A percentile compares a stretch with the other conserved stretches of the same genome.
Evolutionary conservation across 2,888 invertebrate species (phyloP).

Genomic region (Drosophila pegasa): DNA sequence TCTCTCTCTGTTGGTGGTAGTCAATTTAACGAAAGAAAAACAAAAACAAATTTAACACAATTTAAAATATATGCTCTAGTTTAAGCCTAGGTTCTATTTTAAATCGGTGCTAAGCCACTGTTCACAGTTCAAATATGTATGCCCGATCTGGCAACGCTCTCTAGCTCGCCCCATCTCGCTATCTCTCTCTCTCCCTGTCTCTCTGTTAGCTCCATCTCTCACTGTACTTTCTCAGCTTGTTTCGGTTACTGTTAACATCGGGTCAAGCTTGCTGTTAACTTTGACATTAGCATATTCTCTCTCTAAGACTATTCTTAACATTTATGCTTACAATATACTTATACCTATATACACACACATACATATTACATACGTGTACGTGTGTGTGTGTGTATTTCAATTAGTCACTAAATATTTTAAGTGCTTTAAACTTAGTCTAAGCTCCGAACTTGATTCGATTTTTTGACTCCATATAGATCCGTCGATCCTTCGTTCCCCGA

Average conservation of each 20-base stretch:
- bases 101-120: slow-evolving; percentile 80
- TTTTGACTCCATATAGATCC: slow-evolving; percentile 13
- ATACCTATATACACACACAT: slow-evolving; percentile 44
- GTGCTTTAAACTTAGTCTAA: slow-evolving; percentile 77
- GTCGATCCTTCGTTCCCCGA: slow-evolving; percentile 9
- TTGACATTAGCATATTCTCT: slow-evolving; percentile 11
- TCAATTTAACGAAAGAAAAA: slow-evolving; percentile 27
- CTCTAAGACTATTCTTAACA: slow-evolving; percentile 23
- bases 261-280: not conserved
- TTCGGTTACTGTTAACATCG: not conserved
- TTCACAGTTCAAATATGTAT: slow-evolving; percentile 60
- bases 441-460: slow-evolving; percentile 40
- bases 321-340: slow-evolving; percentile 38
- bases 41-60: slow-evolving; percentile 27
- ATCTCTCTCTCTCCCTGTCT: slow-evolving; percentile 23
- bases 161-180: not conserved
- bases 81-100: slow-evolving; percentile 68
- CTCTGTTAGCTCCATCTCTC: slow-evolving; percentile 1
- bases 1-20: slow-evolving; percentile 60
- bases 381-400: slow-evolving; percentile 67
- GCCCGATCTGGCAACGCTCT: slow-evolving; percentile 36
- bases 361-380: slow-evolving; percentile 17
- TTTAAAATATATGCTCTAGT: slow-evolving; percentile 47
- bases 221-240: slow-evolving; percentile 2
- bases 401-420: slow-evolving; percentile 84